phyloP scores from a whole-genome alignment of 2,888 invertebrate species.

The Oscheius sp. region DNA sequence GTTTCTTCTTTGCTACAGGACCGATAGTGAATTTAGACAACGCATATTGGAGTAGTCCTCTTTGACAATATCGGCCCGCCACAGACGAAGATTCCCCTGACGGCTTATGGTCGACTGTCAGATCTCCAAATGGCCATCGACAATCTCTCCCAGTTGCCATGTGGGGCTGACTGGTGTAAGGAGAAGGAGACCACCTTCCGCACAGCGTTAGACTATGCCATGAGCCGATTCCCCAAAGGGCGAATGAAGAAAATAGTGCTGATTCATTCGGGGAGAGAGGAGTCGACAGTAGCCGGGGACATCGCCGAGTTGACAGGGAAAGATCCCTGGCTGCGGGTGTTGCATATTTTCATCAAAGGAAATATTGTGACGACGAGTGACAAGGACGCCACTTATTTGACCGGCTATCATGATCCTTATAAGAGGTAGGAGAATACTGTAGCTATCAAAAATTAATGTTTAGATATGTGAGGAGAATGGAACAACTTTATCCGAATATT shows the following conservation, averaged over 20 bases:
- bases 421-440: constrained; percentile 18
- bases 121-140: constrained; percentile 35
- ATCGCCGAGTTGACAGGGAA: constrained; percentile 11
- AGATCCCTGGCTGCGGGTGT: constrained; percentile 32
- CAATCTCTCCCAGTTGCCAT: constrained; percentile 18
- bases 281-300: background rate
- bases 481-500: constrained; percentile 37
- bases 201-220: constrained; percentile 21
- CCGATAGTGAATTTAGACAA: constrained; percentile 16
- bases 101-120: constrained; percentile 20
- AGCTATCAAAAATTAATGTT: background rate
- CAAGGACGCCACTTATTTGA: constrained; percentile 22
- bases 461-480: constrained; percentile 33
- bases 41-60: constrained; percentile 31
- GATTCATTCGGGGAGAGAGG: constrained; percentile 34
- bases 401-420: constrained; percentile 34
- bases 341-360: constrained; percentile 21
- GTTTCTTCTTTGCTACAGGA: background rate
- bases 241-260: constrained; percentile 40
- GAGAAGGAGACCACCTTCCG: constrained; percentile 32
- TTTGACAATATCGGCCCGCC: constrained; percentile 37
- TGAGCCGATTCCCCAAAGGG: constrained; percentile 31
- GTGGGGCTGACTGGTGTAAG: constrained; percentile 38
- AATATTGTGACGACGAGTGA: background rate
- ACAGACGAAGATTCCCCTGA: constrained; percentile 18